A percentile compares a stretch with the other conserved stretches of the same genome.
These are phyloP conservation scores for Amphiura filiformis DNA, from an alignment of 35 echinoderm and acorn worm species.

Conservation along the genomic window DNA sequence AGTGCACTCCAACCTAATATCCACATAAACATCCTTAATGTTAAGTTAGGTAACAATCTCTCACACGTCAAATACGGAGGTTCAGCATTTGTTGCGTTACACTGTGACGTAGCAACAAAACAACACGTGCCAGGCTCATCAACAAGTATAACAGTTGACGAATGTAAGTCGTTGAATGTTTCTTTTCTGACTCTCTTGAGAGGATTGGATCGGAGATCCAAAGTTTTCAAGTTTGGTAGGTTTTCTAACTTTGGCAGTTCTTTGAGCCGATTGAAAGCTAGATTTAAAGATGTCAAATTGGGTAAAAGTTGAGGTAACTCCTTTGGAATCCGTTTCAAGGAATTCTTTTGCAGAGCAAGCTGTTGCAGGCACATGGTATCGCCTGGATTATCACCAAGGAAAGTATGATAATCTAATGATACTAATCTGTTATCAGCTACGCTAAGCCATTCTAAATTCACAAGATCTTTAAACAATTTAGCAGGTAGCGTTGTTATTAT, in stretches of 20 bases:
- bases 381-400: neutral
- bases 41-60: neutral
- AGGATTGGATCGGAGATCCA: neutral
- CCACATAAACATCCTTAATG: neutral
- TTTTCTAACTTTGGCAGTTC: neutral
- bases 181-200: neutral
- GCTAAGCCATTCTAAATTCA: neutral
- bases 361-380: neutral
- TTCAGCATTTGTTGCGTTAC: neutral
- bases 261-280: neutral
- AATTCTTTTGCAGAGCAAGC: neutral
- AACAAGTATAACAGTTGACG: neutral
- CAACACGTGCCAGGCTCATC: neutral
- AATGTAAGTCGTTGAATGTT: neutral
- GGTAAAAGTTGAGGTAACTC: neutral
- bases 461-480: neutral
- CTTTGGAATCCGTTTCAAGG: neutral
- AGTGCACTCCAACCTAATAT: neutral
- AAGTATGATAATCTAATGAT: neutral
- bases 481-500: neutral
- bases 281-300: neutral
- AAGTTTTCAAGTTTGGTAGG: neutral
- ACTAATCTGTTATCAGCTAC: neutral
- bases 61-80: neutral
- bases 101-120: neutral